Base-by-base conservation (phyloP, 2,797 vertebrate genomes). In the Semaprochilodus insignis region DNA sequence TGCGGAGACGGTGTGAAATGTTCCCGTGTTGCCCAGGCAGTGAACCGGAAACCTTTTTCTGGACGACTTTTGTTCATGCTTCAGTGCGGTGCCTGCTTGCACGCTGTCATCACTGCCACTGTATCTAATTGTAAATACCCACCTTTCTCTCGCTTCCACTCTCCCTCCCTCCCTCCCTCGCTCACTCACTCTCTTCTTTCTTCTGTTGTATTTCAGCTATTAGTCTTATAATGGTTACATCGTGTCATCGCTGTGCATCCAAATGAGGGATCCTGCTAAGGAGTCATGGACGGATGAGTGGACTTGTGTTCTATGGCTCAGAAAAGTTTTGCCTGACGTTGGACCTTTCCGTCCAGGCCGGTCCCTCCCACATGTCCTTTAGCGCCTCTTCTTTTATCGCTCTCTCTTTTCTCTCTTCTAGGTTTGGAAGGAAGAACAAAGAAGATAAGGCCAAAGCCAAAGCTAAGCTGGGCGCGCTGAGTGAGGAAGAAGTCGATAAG, bases 351-450 rank as follows among this genome's bases (percentile, higher is more conserved):
- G n/a, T 60, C 8, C 59, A 60, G 52, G 74, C 62, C 16, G 57
- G 54, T 48, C 62, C 31, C 21, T n/a, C 85, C 11, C 10, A n/a
- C 67, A 21, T 67, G 17, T 34, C 17, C 51, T n/a, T 4, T 8
- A 71, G 19, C 27, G 65, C 3, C 15, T 60, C n/a, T 69, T 14
- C 65, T 4, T 44, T 10, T 44, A 6, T 44, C 40, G 2, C 40
- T 44, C 40, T 44, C 40, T 44, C 40, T 44, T 44, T 74, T 21
- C 44, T 34, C 63, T 31, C 51, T n/a, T 84, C 5, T 88, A 99
- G 98, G 91, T 99, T 99, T 87, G 97, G 97, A 4, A 98, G 96
- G 92, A 99, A 97, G 91, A 98, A 87, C 81, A 88, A 97, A 87
- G 97, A 99, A 0, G 96, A 97, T 55, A 98, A 96, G 91, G 91